A percentile compares a stretch with the other conserved stretches of the same genome.
phyloP scores from a whole-genome alignment of 1,140 invertebrate species.

The Drosophila albomicans region DNA sequence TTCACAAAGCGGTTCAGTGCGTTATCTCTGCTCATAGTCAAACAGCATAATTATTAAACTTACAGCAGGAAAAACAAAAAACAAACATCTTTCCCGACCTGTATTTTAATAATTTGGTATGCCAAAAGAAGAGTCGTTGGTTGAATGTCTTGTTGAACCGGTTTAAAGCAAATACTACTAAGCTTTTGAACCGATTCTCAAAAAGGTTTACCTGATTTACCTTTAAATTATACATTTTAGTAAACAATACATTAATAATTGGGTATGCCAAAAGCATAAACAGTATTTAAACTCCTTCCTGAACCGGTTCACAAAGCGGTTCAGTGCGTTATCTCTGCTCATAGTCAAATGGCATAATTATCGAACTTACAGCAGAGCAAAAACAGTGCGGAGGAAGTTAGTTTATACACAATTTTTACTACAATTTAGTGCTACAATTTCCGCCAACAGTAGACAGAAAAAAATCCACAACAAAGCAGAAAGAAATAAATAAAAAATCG shows the following conservation, averaged over 20 bases:
- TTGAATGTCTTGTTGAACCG: no score
- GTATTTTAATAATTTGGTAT: no score
- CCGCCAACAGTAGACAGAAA: slow-evolving; percentile 22
- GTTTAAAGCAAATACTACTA: no score
- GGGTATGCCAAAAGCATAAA: not conserved
- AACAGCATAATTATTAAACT: no score
- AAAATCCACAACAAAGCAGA: not conserved
- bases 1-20: slow-evolving; percentile 15
- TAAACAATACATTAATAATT: not conserved
- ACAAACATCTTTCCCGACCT: no score
- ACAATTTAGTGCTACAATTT: slow-evolving; percentile 37
- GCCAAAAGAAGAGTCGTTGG: no score
- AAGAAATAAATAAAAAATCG: slow-evolving; percentile 9
- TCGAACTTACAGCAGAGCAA: not conserved
- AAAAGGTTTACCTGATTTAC: not conserved
- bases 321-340: not conserved
- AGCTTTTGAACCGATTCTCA: not conserved
- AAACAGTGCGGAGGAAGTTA: not conserved
- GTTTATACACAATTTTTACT: slow-evolving; percentile 3
- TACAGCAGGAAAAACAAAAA: no score
- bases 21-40: not conserved
- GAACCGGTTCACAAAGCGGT: slow-evolving; percentile 24
- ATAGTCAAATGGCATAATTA: slow-evolving; percentile 43
- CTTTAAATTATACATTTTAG: not conserved
- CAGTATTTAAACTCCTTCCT: not conserved